Evolutionary conservation across 2,888 invertebrate genomes (phyloP).

Genomic region (Chloromyia formosa): DNA sequence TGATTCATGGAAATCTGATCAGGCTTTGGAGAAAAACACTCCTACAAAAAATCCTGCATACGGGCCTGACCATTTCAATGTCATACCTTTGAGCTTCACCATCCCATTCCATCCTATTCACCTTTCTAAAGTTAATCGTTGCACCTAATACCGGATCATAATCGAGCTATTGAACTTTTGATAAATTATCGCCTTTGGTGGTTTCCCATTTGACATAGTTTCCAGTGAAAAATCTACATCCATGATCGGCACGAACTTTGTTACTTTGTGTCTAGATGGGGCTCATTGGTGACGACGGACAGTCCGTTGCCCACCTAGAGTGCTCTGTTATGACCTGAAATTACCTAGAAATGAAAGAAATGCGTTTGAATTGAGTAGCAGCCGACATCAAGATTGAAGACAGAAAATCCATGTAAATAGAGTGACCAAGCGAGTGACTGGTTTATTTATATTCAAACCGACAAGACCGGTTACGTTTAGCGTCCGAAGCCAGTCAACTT

Average conservation of each 20-base stretch:
- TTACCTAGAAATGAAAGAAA: neutral
- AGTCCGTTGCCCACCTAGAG: conserved; percentile 16
- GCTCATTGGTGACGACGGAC: too few species aligned
- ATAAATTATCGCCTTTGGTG: conserved; percentile 4
- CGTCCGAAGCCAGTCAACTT: neutral
- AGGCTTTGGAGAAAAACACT: too few species aligned
- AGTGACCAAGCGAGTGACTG: neutral
- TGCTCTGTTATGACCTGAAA: conserved; percentile 4
- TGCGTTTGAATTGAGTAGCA: neutral
- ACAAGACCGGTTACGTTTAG: neutral
- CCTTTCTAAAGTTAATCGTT: too few species aligned
- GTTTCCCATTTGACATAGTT: conserved; percentile 28
- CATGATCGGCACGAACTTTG: conserved; percentile 1
- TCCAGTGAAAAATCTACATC: conserved; percentile 9
- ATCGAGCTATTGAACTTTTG: neutral
- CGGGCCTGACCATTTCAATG: too few species aligned
- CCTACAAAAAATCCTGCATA: too few species aligned
- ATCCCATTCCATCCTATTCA: too few species aligned
- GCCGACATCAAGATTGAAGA: neutral
- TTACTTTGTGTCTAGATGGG: neutral
- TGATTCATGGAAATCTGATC: too few species aligned
- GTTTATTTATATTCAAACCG: neutral
- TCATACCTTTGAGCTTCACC: too few species aligned
- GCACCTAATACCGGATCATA: neutral
- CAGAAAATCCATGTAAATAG: conserved; percentile 21